These are phyloP conservation scores for Oncorhynchus clarkii DNA, from an alignment of 2,113 vertebrate genomes.

Conservation along the genomic window DNA sequence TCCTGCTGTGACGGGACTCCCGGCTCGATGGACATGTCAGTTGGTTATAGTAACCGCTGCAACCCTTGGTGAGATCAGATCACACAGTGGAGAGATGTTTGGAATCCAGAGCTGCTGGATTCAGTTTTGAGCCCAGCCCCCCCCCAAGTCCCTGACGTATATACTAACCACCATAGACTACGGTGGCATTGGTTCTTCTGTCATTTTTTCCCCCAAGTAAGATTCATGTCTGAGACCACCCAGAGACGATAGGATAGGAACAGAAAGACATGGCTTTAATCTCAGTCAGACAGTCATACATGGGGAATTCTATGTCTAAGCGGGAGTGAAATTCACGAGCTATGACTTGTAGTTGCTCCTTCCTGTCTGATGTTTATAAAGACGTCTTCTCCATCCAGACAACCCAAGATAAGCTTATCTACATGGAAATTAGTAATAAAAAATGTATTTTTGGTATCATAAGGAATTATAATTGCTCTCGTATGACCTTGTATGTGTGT, in stretches of 20 bases:
- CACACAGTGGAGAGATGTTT: neutral
- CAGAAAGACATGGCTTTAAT: neutral
- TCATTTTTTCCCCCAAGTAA: neutral
- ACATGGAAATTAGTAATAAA: neutral
- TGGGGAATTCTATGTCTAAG: neutral
- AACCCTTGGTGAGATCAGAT: neutral
- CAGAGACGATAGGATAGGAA: neutral
- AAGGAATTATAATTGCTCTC: no score
- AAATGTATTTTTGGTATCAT: no score
- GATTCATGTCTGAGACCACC: neutral
- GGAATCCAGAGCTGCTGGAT: slow-evolving; percentile 6
- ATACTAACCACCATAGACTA: neutral
- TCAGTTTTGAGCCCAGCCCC: neutral
- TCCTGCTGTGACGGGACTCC: neutral
- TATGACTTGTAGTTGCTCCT: neutral
- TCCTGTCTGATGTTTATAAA: neutral
- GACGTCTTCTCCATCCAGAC: neutral
- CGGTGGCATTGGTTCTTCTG: neutral
- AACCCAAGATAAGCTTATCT: neutral
- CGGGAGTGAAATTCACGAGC: neutral
- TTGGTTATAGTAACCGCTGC: neutral
- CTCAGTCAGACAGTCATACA: neutral
- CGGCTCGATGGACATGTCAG: neutral
- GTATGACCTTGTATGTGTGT: no score
- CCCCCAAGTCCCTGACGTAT: neutral